phyloP scores from a whole-genome alignment of 92 coral and sea anemone species.

The Heteractis magnifica region DNA sequence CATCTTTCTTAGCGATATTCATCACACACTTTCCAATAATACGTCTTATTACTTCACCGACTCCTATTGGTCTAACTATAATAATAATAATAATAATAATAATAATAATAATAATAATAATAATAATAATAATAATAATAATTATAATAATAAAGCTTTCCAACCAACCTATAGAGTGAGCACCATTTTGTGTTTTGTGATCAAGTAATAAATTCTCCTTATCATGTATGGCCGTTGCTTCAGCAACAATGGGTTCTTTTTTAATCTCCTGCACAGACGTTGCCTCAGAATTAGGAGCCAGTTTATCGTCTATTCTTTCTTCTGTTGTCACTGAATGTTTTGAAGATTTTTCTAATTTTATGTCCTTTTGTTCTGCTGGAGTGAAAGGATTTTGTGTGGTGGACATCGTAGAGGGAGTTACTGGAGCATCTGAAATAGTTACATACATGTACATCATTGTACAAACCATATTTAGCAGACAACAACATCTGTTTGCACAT shows the following conservation, averaged over 20 bases:
- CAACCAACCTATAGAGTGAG: background rate
- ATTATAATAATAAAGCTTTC: too few species aligned
- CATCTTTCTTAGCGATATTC: too few species aligned
- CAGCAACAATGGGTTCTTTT: background rate
- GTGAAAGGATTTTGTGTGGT: background rate
- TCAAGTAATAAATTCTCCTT: slow-evolving; percentile 24
- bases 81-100: too few species aligned
- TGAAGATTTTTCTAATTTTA: background rate
- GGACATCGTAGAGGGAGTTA: slow-evolving; percentile 1
- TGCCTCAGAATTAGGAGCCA: background rate
- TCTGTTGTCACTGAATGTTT: background rate
- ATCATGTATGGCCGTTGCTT: background rate
- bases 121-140: too few species aligned
- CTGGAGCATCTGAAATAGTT: background rate
- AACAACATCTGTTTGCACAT: too few species aligned
- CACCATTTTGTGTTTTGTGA: slow-evolving; percentile 29
- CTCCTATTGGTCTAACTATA: too few species aligned
- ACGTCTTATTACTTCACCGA: too few species aligned
- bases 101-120: too few species aligned
- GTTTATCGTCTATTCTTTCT: background rate
- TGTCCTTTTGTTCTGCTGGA: slow-evolving; percentile 4
- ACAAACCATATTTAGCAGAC: too few species aligned
- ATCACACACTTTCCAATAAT: too few species aligned
- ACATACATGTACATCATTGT: too few species aligned
- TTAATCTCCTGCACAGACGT: background rate